Evolutionary conservation across 2,797 vertebrate species (phyloP), one percentile per base, ranked within the genome.

Genomic region (Harpagifer antarcticus): DNA sequence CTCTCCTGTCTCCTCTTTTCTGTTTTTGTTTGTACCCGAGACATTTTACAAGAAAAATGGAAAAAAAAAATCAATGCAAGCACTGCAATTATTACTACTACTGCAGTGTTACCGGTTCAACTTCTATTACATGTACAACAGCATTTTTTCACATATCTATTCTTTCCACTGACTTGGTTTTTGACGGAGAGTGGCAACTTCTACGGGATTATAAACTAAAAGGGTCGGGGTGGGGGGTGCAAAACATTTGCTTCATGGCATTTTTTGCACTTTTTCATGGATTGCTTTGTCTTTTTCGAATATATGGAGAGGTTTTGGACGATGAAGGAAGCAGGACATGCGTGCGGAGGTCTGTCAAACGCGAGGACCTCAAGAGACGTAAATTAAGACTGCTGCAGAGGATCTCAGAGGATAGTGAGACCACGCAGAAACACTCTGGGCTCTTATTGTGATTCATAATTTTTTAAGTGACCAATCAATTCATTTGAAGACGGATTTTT

Each of bases 11-110:
- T 96, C 94, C 96, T 96, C 95, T 95, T 95, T 84, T 85, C 50
- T 85, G 23, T 92, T 97, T 97, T 97, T 93, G 94, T 99, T 99
- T 97, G 95, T 96, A 97, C 95, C 96, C 96, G 90, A 98, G 96
- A 99, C 96, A 96, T 97, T 97, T 97, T 96, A 97, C 97, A 96
- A 96, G 90, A 93, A 91, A 95, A 92, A 88, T 92, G 90, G 91
- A 82, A 83, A 91, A 92, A 88, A 88, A 86, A 80, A 79, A 87
- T 89, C 81, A 86, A 90, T 86, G 85, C 92, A 91, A 92, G 88
- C 91, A 90, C 90, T 94, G 93, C 89, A 75, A 83, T 89, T 93
- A 92, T 89, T 89, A 93, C 86, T 88, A 89, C 84, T 84, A 83
- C 87, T 87, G 89, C 86, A 76, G 89, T 89, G 90, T 84, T 86